Conservation (phyloP, 2,888 invertebrate species). For the Acholoe squamosa region DNA sequence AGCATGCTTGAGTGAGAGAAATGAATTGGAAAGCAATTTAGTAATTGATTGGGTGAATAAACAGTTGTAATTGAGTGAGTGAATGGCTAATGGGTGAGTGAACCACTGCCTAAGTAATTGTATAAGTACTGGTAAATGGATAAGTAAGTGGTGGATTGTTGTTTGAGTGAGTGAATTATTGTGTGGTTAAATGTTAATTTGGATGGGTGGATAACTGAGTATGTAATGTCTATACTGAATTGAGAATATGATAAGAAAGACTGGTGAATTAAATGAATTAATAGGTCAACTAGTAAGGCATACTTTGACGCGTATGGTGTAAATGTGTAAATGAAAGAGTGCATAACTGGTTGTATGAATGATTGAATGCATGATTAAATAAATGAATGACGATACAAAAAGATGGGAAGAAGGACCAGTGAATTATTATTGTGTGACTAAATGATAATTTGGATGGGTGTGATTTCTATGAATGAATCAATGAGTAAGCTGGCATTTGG, state of each 20-base stretch:
- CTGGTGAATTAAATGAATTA: background rate
- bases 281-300: no score
- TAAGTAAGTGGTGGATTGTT: background rate
- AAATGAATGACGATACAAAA: background rate
- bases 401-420: background rate
- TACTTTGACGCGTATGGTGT: background rate
- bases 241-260: background rate
- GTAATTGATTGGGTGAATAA: background rate
- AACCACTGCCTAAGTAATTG: background rate
- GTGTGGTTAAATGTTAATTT: background rate
- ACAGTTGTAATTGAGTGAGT: background rate
- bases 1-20: no score
- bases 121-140: background rate
- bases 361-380: background rate
- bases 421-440: background rate
- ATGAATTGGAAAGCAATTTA: background rate
- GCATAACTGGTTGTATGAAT: background rate
- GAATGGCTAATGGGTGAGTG: background rate
- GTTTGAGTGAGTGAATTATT: constrained; percentile 28
- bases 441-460: background rate
- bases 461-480: background rate
- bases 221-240: no score
- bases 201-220: background rate
- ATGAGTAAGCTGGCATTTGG: background rate
- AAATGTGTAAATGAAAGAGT: constrained; percentile 2